These are phyloP conservation scores for Phylloscopus whistleri DNA, from an alignment of 2,113 vertebrate species.

Conservation along the genomic window DNA sequence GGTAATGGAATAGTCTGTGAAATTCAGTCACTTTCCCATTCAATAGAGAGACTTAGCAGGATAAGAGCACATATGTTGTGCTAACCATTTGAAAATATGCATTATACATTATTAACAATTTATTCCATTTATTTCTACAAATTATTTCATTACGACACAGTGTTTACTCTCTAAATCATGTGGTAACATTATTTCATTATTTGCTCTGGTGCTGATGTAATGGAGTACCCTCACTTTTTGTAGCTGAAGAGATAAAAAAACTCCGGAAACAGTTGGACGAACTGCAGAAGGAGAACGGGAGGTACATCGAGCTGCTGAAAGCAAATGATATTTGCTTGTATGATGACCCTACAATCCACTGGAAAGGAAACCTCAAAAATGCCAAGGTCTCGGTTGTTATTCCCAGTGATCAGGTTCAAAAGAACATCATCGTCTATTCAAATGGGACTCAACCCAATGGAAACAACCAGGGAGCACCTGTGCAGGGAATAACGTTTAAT, in stretches of 20 bases:
- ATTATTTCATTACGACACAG: not conserved
- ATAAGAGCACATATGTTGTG: not conserved
- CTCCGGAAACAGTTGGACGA: constrained; percentile 90
- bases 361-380: constrained; percentile 90
- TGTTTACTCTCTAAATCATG: not conserved
- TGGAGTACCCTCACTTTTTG: constrained; percentile 42
- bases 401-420: constrained; percentile 85
- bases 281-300: constrained; percentile 88
- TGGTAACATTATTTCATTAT: not conserved
- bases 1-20: not conserved
- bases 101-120: not conserved
- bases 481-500: constrained; percentile 78
- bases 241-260: constrained; percentile 94
- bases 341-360: constrained; percentile 94
- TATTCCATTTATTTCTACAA: not conserved
- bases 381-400: constrained; percentile 90
- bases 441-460: constrained; percentile 82
- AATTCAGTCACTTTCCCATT: not conserved
- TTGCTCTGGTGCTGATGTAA: not conserved
- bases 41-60: not conserved
- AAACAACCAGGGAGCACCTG: constrained; percentile 76
- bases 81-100: not conserved
- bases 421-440: constrained; percentile 93
- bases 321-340: constrained; percentile 93
- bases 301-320: constrained; percentile 94